Evolutionary conservation across 2,113 vertebrate species (phyloP).

Genomic region (Myiozetetes cayanensis): DNA sequence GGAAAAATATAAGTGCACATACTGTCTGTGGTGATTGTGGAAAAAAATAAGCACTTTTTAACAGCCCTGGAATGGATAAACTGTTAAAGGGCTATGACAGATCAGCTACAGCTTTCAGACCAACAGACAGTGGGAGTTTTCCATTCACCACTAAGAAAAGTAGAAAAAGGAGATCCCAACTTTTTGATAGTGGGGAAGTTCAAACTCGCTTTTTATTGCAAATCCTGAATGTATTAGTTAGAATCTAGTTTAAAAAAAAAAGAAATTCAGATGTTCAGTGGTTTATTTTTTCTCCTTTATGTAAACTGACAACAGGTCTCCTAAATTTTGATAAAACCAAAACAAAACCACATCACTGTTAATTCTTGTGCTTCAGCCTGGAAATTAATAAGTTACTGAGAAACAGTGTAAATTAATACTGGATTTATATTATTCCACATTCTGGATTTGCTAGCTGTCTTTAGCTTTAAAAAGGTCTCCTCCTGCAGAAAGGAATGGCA

Average conservation of each 20-base stretch:
- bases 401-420: neutral
- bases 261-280: neutral
- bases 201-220: neutral
- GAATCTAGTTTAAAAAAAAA: neutral
- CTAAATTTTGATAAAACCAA: neutral
- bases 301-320: neutral
- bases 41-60: neutral
- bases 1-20: neutral
- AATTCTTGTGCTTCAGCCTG: neutral
- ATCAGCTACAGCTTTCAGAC: constrained; percentile 4
- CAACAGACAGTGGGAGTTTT: neutral
- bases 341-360: neutral
- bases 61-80: neutral
- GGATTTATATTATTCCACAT: neutral
- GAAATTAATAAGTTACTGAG: neutral
- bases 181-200: neutral
- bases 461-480: neutral
- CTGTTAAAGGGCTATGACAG: neutral
- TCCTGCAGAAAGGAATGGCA: neutral
- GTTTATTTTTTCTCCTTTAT: neutral
- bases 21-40: neutral
- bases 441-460: neutral
- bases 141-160: neutral
- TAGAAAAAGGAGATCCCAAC: neutral
- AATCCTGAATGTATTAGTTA: neutral